phyloP scores from a whole-genome alignment of 1,140 invertebrate species.

The Spodoptera frugiperda region DNA sequence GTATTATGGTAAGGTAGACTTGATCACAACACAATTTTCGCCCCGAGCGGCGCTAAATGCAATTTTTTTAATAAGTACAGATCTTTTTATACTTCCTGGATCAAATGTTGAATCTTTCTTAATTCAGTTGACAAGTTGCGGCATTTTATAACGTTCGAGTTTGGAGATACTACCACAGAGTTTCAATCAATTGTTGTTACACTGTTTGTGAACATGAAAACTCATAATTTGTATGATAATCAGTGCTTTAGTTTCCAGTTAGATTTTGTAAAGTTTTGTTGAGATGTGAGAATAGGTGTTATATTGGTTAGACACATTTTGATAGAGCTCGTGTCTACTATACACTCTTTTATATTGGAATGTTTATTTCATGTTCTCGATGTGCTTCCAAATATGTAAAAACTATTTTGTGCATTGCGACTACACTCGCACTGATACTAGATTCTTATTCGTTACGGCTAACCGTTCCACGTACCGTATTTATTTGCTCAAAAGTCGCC shows the following conservation, averaged over 20 bases:
- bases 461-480: conserved; percentile 12
- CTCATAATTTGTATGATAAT: conserved; percentile 13
- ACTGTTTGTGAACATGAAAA: conserved; percentile 8
- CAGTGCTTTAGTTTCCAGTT: conserved; percentile 12
- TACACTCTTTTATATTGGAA: conserved; percentile 17
- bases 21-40: conserved; percentile 24
- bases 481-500: conserved; percentile 41
- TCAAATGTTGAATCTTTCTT: conserved; percentile 29
- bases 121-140: conserved; percentile 37
- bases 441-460: conserved; percentile 3
- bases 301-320: conserved; percentile 56
- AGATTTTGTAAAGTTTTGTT: conserved; percentile 45
- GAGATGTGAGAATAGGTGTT: conserved; percentile 62
- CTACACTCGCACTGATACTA: conserved; percentile 9
- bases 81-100: conserved; percentile 26
- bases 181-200: conserved; percentile 52
- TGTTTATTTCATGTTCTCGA: conserved; percentile 46
- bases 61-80: conserved; percentile 42
- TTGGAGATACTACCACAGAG: conserved; percentile 64
- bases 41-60: conserved; percentile 36
- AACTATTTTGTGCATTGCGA: background rate
- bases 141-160: conserved; percentile 33
- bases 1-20: conserved; percentile 30
- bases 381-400: conserved; percentile 59
- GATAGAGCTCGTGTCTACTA: conserved; percentile 2